These are phyloP conservation scores for Semnornis frantzii DNA, from an alignment of 2,113 vertebrate species.

Conservation along the genomic window DNA sequence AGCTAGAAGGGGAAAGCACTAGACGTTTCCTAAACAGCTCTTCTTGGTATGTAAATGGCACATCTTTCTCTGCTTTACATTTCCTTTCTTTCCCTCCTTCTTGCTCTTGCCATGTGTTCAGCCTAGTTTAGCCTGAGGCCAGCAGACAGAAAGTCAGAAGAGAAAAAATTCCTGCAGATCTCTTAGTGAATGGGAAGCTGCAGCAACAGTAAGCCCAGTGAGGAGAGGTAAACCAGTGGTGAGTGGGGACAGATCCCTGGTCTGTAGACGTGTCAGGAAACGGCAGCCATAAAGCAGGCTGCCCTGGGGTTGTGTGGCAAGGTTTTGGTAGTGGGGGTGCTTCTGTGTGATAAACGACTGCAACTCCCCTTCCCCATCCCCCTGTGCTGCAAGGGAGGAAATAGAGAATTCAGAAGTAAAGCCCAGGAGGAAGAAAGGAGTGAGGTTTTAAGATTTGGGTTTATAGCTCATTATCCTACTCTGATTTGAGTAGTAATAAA, in stretches of 20 bases:
- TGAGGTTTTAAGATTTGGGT: background rate
- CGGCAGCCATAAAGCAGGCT: background rate
- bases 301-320: background rate
- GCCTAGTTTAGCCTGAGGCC: constrained; percentile 6
- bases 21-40: constrained; percentile 42
- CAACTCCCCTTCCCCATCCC: background rate
- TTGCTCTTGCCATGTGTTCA: constrained; percentile 22
- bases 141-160: constrained; percentile 2
- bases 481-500: background rate
- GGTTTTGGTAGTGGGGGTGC: background rate
- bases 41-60: constrained; percentile 58
- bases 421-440: background rate
- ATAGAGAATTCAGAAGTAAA: background rate
- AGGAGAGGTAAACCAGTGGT: background rate
- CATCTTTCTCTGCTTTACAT: constrained; percentile 53
- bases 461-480: background rate
- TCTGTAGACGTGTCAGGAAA: background rate
- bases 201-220: background rate
- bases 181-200: background rate
- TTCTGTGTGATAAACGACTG: background rate
- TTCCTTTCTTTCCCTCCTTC: constrained; percentile 14
- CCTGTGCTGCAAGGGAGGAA: background rate
- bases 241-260: background rate
- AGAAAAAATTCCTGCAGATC: constrained; percentile 5
- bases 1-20: constrained; percentile 39